These are phyloP conservation scores for Gambelia wislizenii DNA, from an alignment of 2,797 vertebrate species.

Conservation along the genomic window DNA sequence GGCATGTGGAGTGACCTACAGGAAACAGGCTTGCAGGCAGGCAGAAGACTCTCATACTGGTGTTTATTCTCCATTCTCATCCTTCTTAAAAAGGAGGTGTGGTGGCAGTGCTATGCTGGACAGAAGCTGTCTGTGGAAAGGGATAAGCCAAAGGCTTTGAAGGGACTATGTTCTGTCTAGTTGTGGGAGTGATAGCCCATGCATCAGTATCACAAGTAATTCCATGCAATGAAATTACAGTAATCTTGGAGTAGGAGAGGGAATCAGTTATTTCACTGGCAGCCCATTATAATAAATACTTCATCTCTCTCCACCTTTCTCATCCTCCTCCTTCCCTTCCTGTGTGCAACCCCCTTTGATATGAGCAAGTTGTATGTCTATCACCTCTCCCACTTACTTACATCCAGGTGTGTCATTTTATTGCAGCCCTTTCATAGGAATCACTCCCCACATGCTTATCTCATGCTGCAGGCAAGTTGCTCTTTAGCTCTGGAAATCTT, in stretches of 20 bases:
- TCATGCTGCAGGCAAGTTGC: background rate
- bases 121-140: background rate
- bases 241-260: conserved; percentile 55
- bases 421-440: background rate
- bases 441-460: background rate
- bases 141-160: background rate
- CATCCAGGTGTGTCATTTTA: background rate
- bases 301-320: background rate
- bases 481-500: background rate
- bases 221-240: background rate
- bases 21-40: background rate
- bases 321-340: background rate
- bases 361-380: background rate
- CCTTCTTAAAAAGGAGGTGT: accelerated
- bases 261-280: conserved; percentile 58
- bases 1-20: background rate
- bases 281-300: no score
- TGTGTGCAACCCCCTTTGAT: background rate
- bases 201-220: accelerated
- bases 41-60: background rate
- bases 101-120: background rate
- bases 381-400: background rate
- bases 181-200: accelerated
- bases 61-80: background rate
- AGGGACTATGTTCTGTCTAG: no score